Evolutionary conservation across 1,140 invertebrate genomes (phyloP).

Genomic region (Drosophila parvula): DNA sequence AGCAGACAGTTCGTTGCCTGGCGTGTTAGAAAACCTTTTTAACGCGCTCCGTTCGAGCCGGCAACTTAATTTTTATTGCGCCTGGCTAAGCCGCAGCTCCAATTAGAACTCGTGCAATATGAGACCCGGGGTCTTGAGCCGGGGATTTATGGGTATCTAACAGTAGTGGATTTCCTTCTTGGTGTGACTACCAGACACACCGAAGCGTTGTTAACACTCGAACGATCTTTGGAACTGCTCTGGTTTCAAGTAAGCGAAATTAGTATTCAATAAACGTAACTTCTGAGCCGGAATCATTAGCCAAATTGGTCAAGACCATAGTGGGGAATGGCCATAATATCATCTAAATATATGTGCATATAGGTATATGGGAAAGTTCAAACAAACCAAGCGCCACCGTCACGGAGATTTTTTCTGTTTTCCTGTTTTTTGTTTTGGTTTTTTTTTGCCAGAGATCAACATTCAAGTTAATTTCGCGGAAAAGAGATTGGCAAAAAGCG

Average conservation of each 20-base stretch:
- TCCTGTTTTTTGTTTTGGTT: slow-evolving; percentile 15
- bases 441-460: slow-evolving; percentile 23
- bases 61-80: slow-evolving; percentile 60
- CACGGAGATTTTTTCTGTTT: slow-evolving; percentile 12
- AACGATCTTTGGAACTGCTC: slow-evolving; percentile 15
- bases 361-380: slow-evolving; percentile 25
- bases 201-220: slow-evolving; percentile 20
- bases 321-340: slow-evolving; percentile 26
- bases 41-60: slow-evolving; percentile 31
- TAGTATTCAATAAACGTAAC: slow-evolving; percentile 50
- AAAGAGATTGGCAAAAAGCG: slow-evolving; percentile 32
- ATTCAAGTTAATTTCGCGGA: slow-evolving; percentile 53
- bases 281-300: slow-evolving; percentile 43
- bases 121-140: slow-evolving; percentile 17
- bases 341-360: background rate
- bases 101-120: slow-evolving; percentile 56
- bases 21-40: slow-evolving; percentile 65
- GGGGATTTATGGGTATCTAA: slow-evolving; percentile 18
- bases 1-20: slow-evolving; percentile 51
- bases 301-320: slow-evolving; percentile 56
- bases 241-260: slow-evolving; percentile 22
- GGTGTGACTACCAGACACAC: slow-evolving; percentile 6
- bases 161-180: slow-evolving; percentile 9
- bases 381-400: slow-evolving; percentile 56
- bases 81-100: slow-evolving; percentile 37